Evolutionary conservation across 2,797 vertebrate genomes (phyloP), one percentile per base, ranked within the genome.

Genomic region (Myotis pilosus): DNA sequence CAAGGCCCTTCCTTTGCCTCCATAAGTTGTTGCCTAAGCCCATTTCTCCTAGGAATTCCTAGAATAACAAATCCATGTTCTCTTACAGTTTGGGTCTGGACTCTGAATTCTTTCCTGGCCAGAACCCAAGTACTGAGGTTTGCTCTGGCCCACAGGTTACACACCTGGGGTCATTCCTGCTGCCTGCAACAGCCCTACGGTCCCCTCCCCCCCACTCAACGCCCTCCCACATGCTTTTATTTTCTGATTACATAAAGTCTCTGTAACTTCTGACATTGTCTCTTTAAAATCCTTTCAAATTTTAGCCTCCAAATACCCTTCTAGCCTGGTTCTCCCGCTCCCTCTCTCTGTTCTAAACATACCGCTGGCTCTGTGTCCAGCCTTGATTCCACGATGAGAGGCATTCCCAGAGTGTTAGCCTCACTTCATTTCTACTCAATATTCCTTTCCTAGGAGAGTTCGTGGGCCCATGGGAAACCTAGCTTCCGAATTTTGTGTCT

Each of bases 181-280:
- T 1, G 1, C 57, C 10, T 60, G 11, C 57, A 28, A 60, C 25
- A 30, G 57, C 28, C 60, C 28, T 62, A 6, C 5, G 2, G 25
- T 23, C 3, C 64, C n/a, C 6, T 0, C 33, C n/a, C 9, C 22
- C 11, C 41, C 16, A 6, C 19, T 0, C 33, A 7, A 9, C 1
- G 2, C 20, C 12, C 7, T 15, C 17, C 41, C 13, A 3, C 1
- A 5, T 0, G 17, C 53, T 33, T 84, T 12, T 22, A 38, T 10
- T 62, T 41, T 60, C 62, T 33, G 7, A 22, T 44, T 22, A 85
- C 22, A 19, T 13, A 62, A 81, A 76, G n/a, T 41, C 51, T 36
- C 79, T 38, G 5, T 28, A 55, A 64, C 66, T 74, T 91, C 36
- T n/a, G 64, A 55, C 23, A 53, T 36, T 23, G 25, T 33, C 38